Base-by-base conservation (phyloP, 2,888 invertebrate species). In the Pristionchus exspectatus region DNA sequence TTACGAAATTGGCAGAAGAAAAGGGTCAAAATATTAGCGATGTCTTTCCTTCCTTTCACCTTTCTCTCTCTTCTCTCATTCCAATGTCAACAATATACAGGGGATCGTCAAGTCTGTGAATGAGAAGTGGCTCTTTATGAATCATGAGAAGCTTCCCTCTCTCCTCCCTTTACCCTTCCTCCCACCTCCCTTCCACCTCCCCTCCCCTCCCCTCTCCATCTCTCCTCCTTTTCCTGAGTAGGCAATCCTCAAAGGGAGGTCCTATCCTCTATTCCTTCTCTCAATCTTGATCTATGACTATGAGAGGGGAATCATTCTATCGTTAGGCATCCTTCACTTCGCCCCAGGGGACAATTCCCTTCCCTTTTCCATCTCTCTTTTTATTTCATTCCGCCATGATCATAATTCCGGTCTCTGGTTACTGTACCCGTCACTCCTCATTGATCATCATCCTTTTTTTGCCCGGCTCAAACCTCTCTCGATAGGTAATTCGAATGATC, bases 1-100 rank as follows among this genome's bases (percentile, higher is more conserved):
- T 87, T 81, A 54, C 90, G 90, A 86, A 90, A 90, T 77, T 44
- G 30, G 12, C 3, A 18, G 33, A 77, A 33, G n/a, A 69, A 30
- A 69, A n/a, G 69, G 69, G 69, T 50, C 44, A n/a, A 69, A 69
- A 69, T 69, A 69, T 69, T 69, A 69, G 69, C n/a, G 10, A 63
- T 30, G 38, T 77, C 77, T 77, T n/a, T 27, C 77, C 50, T 50
- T 50, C 44, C 44, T 50, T 50, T 50, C 44, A 50, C 44, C 44
- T 50, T 50, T 50, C 44, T 50, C 44, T 77, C 38, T 50, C 77
- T 33, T 16, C n/a, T 38, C 44, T n/a, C 50, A 77, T 56, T 54
- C 27, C 33, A 84, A 84, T 84, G 84, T 77, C 77, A 77, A 77
- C 77, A 77, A 77, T 77, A 77, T 77, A 77, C 77, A 77, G 77